Evolutionary conservation across 2,797 vertebrate genomes (phyloP).

Genomic region (Danio jaintianensis): DNA sequence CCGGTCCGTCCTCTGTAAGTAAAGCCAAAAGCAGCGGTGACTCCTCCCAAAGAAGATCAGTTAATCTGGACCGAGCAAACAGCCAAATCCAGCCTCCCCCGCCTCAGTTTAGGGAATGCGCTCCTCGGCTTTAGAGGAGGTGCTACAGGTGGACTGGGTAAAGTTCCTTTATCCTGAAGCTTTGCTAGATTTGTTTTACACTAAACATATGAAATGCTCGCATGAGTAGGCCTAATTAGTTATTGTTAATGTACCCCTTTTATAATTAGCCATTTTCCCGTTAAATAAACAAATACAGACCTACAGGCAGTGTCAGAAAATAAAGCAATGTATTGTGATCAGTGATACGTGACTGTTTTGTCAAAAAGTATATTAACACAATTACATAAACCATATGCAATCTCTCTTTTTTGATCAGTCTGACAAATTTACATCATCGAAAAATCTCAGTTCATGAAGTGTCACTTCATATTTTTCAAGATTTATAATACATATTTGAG

Average conservation of each 20-base stretch:
- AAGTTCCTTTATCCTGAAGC: background rate
- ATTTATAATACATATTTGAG: no score
- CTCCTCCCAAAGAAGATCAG: constrained; percentile 40
- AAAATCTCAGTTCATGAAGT: no score
- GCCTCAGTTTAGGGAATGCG: background rate
- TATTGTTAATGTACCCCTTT: background rate
- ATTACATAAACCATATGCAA: background rate
- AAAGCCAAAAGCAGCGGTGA: constrained; percentile 3
- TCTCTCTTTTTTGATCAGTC: background rate
- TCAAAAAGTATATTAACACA: background rate
- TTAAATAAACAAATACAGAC: background rate
- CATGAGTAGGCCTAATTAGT: background rate
- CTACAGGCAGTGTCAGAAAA: background rate
- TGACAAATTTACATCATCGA: no score
- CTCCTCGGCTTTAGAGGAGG: background rate
- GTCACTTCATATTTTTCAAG: no score
- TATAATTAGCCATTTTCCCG: background rate
- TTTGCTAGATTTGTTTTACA: background rate
- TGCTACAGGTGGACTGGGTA: background rate
- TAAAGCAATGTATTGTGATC: background rate
- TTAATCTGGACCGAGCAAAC: constrained; percentile 2
- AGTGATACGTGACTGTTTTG: background rate
- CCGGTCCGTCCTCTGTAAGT: constrained; percentile 3
- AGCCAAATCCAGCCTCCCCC: constrained; percentile 5
- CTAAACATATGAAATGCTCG: background rate